Conservation (phyloP, 2,113 vertebrate genomes). For the Melozone crissalis region DNA sequence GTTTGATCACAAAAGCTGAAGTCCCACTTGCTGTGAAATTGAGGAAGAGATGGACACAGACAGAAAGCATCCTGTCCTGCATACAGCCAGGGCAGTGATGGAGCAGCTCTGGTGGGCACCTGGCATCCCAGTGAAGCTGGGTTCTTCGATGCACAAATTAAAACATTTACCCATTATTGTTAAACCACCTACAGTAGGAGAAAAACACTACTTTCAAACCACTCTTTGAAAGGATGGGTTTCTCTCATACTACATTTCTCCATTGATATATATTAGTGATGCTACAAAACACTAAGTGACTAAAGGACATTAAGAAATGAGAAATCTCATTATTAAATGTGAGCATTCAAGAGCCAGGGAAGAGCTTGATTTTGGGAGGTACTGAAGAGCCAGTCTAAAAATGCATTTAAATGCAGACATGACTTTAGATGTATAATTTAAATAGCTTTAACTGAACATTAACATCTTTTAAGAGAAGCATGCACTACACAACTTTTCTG, state of each 20-base stretch:
- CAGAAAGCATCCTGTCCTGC: not conserved
- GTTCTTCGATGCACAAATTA: not conserved
- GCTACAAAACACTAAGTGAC: not conserved
- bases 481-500: not conserved
- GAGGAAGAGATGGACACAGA: not conserved
- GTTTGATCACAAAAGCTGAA: not conserved
- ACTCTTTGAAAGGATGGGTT: not conserved
- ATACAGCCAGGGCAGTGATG: not conserved
- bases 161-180: not conserved
- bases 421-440: not conserved
- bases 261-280: not conserved
- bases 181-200: not conserved
- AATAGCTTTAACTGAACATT: not conserved
- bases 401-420: not conserved
- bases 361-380: not conserved
- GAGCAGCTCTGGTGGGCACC: not conserved
- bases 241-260: not conserved
- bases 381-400: not conserved
- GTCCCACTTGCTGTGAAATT: fast-evolving
- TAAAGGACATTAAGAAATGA: not conserved
- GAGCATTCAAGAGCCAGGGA: not conserved
- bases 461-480: not conserved
- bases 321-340: not conserved
- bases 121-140: not conserved
- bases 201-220: not conserved